These are phyloP conservation scores for Halcyon smyrnensis DNA, from an alignment of 2,797 vertebrate genomes.

Conservation along the genomic window DNA sequence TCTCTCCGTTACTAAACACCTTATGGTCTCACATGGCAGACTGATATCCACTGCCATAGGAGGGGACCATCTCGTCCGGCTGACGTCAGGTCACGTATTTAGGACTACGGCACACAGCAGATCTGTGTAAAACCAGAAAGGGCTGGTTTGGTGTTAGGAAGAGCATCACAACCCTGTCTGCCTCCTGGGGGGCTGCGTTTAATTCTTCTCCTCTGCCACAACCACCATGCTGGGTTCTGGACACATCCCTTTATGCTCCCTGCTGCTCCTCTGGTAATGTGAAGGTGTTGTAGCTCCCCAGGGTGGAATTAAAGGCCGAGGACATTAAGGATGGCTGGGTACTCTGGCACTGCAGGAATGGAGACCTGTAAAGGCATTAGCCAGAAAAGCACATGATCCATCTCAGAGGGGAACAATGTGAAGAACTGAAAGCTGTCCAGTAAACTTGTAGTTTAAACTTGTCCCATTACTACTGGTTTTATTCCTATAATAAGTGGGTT, in stretches of 20 bases:
- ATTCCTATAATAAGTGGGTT: neutral
- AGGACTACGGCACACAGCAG: neutral
- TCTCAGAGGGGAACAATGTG: neutral
- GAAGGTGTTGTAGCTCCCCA: neutral
- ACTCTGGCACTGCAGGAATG: neutral
- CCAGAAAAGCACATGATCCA: rapidly evolving
- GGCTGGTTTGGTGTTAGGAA: neutral
- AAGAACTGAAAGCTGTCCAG: neutral
- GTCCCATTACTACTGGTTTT: neutral
- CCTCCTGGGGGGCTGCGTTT: neutral
- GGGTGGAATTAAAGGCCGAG: neutral
- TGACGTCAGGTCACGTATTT: neutral
- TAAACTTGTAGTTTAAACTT: neutral
- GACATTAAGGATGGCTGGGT: neutral
- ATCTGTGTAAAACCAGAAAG: neutral
- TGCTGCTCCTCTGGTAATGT: rapidly evolving
- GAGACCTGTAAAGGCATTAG: neutral
- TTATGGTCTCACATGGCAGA: neutral
- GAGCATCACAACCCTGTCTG: neutral
- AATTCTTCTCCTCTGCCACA: neutral
- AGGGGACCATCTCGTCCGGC: neutral
- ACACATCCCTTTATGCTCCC: neutral
- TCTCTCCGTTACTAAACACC: neutral
- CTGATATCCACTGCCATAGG: neutral
- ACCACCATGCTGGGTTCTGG: neutral